Percentiles rank a stretch among this genome's conserved stretches.
Conservation (phyloP, 2,888 invertebrate genomes). For the Volucella bombylans region DNA sequence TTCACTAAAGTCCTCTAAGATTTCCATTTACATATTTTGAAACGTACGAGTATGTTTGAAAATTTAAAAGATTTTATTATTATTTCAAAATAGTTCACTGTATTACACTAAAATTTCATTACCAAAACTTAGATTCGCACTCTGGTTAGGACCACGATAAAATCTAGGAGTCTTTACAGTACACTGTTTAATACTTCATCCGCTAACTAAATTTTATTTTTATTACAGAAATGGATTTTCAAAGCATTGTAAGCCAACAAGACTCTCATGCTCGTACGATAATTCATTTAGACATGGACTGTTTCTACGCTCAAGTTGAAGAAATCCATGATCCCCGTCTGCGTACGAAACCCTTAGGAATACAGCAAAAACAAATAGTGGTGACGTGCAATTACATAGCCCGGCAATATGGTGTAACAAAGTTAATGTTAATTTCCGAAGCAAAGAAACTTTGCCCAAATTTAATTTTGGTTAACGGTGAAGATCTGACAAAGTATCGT, state of each 20-base stretch:
- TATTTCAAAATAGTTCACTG: too few species aligned
- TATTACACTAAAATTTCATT: too few species aligned
- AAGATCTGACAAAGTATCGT: constrained; percentile 91
- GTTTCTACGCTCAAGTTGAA: constrained; percentile 94
- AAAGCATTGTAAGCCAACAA: constrained; percentile 78
- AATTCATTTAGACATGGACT: constrained; percentile 92
- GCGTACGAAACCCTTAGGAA: constrained; percentile 87
- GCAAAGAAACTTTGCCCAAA: constrained; percentile 89
- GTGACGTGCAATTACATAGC: constrained; percentile 94
- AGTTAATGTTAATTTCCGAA: constrained; percentile 90
- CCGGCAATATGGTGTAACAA: constrained; percentile 88
- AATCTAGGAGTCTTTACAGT: too few species aligned
- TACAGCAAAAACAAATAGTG: constrained; percentile 92
- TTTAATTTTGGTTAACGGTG: constrained; percentile 90
- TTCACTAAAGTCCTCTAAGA: too few species aligned
- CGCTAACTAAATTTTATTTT: constrained; percentile 1
- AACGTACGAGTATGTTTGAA: too few species aligned
- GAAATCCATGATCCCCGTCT: constrained; percentile 88
- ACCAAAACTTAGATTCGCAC: too few species aligned
- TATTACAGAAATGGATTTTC: constrained; percentile 78
- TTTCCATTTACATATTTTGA: too few species aligned
- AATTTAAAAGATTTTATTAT: too few species aligned
- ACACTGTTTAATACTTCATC: background rate
- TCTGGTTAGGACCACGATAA: too few species aligned
- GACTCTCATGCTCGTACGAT: constrained; percentile 87